Evolutionary conservation across 2,888 invertebrate genomes (phyloP).

Genomic region (Melikaiella ostensackeni): DNA sequence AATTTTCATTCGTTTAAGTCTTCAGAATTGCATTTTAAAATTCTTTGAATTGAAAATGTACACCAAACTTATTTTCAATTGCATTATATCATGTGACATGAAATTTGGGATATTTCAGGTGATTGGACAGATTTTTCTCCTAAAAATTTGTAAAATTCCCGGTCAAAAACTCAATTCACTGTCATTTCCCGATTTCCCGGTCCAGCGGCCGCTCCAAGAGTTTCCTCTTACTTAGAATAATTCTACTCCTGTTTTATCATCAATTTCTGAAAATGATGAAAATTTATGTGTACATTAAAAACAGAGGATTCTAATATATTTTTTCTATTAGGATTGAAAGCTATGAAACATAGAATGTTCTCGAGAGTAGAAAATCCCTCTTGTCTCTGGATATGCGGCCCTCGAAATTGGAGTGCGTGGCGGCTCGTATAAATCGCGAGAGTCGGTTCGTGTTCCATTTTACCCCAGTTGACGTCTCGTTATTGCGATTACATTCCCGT

Average conservation of each 20-base stretch:
- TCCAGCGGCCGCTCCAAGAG: too few relatives aligned
- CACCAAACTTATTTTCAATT: too few relatives aligned
- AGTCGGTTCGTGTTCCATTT: constrained; percentile 54
- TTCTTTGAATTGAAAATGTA: too few relatives aligned
- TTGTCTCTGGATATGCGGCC: constrained; percentile 37
- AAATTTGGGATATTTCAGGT: too few relatives aligned
- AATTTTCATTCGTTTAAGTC: too few relatives aligned
- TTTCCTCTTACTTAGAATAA: too few relatives aligned
- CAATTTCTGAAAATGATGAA: neutral
- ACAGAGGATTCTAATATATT: neutral
- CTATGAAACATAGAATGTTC: constrained; percentile 3
- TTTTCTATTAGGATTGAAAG: constrained; percentile 6
- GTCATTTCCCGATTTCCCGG: too few relatives aligned
- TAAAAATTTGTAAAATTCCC: too few relatives aligned
- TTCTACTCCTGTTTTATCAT: neutral
- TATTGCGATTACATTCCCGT: constrained; percentile 65
- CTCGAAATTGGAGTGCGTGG: constrained; percentile 50
- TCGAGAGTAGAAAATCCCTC: constrained; percentile 18
- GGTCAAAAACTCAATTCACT: too few relatives aligned
- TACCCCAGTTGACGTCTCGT: constrained; percentile 63
- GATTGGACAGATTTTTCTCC: too few relatives aligned
- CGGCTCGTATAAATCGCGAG: constrained; percentile 54
- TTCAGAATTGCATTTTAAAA: too few relatives aligned
- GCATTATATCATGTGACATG: too few relatives aligned
- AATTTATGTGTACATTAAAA: neutral